Conservation (phyloP, 2,113 vertebrate genomes). For the Mustela lutreola region DNA sequence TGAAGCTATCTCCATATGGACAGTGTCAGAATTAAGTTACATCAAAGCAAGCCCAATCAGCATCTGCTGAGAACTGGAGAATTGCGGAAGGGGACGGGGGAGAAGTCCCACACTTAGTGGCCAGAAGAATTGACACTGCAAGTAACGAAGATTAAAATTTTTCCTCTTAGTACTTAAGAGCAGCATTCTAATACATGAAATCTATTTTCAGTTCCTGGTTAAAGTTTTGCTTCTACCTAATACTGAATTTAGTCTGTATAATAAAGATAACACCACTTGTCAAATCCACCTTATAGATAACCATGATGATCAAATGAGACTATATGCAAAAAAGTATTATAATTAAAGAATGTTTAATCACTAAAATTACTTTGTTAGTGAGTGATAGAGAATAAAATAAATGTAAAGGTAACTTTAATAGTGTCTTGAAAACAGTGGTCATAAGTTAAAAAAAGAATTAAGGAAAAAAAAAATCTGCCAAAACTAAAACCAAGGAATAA, state of each 20-base stretch:
- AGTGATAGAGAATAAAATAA: neutral
- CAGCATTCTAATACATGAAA: neutral
- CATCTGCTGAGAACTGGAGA: neutral
- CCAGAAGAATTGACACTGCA: neutral
- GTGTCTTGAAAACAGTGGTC: neutral
- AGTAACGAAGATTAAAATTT: neutral
- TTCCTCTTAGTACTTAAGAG: neutral
- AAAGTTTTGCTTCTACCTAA: conserved; percentile 11
- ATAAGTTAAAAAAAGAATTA: neutral
- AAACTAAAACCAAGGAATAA: conserved; percentile 30
- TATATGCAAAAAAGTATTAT: neutral
- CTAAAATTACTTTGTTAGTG: conserved; percentile 27
- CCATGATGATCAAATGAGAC: conserved; percentile 25
- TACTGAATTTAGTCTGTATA: conserved; percentile 35
- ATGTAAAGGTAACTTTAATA: conserved; percentile 19
- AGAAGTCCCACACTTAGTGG: neutral
- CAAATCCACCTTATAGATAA: conserved; percentile 19
- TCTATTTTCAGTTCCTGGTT: conserved; percentile 23
- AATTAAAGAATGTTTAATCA: neutral
- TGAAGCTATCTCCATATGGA: neutral
- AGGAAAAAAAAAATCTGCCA: conserved; percentile 26
- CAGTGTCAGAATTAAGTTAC: neutral
- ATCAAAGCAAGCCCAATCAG: neutral
- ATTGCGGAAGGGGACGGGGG: neutral
- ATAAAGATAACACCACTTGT: neutral